These are phyloP conservation scores for Hydropotes inermis DNA, from an alignment of 2,113 vertebrate genomes.

Conservation along the genomic window DNA sequence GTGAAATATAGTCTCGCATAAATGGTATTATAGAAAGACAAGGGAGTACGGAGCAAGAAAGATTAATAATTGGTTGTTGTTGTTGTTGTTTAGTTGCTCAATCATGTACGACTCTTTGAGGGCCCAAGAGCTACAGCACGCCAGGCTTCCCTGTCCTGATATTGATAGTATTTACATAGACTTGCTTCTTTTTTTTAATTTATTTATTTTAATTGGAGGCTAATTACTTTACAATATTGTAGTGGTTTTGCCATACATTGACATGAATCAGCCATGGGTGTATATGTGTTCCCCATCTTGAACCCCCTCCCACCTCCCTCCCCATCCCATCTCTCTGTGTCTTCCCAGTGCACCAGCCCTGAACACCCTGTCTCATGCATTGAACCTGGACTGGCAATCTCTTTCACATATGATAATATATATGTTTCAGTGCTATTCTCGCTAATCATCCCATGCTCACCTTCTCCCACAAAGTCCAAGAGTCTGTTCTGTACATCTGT, in stretches of 20 bases:
- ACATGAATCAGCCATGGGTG: background rate
- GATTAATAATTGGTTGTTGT: background rate
- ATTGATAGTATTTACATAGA: background rate
- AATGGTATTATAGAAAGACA: background rate
- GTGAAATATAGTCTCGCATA: background rate
- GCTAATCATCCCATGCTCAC: too few species aligned
- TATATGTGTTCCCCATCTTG: background rate
- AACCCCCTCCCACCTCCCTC: background rate
- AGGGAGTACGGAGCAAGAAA: background rate
- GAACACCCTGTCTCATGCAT: too few species aligned
- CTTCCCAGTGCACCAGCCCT: too few species aligned
- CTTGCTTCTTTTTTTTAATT: background rate
- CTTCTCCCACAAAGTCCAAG: too few species aligned
- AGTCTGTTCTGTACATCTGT: too few species aligned
- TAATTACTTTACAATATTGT: background rate
- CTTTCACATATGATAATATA: too few species aligned
- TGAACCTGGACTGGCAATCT: too few species aligned
- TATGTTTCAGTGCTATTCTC: too few species aligned
- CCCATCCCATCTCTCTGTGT: background rate
- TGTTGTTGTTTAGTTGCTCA: background rate
- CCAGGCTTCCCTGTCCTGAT: background rate
- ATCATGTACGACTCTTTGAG: background rate
- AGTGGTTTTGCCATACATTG: background rate
- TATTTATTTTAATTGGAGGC: background rate
- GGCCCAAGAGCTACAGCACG: fast-evolving